Base-by-base conservation (phyloP, 1,140 invertebrate species). In the Akabosia matsudoensis region DNA sequence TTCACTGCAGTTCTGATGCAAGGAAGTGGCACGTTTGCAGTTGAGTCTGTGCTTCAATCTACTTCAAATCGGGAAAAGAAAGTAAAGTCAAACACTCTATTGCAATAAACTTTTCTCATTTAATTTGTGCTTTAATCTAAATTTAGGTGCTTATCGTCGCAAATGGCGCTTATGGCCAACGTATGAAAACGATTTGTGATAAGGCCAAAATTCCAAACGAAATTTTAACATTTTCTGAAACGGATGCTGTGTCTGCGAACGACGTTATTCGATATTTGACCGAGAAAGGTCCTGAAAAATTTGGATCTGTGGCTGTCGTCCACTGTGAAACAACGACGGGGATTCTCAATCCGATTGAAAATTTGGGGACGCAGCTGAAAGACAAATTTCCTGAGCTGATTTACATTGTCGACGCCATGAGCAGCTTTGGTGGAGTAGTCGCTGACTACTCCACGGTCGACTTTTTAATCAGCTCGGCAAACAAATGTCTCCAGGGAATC, bases 331-430 rank as follows among this genome's bases (percentile, higher is more conserved):
- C 87, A 14, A 87, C 84, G 71, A 85, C 83, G 33, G 87, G 87
- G 13, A 82, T 87, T 10, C 76, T 88, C n/a, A 88, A 87, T 81
- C 85, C 85, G 7, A 84, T 88, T 1, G 82, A 82, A 56, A 81
- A 84, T 56, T 83, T 88, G 24, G 86, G 86, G 10, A 71, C 81
- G 28, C 28, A 85, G 14, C 82, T 88, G 0, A 85, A 85, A 74
- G 71, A 81, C 33, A 54, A 78, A 33, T 75, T 80, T 33, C 84
- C 85, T 75, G 83, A 83, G 28, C 78, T 84, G 14, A 75, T 81
- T 7, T 87, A 82, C 77, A 83, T 88, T 80, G 86, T 88, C 22
- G 87, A 88, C 84, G 86, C 85, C n/a, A 88, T 88, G 86, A 88
- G 87, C 75, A 86, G 85, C 77, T 88, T 88, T 83, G 87, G 87